phyloP scores from a whole-genome alignment of 2,888 invertebrate genomes.

The Heliconius charithonia region DNA sequence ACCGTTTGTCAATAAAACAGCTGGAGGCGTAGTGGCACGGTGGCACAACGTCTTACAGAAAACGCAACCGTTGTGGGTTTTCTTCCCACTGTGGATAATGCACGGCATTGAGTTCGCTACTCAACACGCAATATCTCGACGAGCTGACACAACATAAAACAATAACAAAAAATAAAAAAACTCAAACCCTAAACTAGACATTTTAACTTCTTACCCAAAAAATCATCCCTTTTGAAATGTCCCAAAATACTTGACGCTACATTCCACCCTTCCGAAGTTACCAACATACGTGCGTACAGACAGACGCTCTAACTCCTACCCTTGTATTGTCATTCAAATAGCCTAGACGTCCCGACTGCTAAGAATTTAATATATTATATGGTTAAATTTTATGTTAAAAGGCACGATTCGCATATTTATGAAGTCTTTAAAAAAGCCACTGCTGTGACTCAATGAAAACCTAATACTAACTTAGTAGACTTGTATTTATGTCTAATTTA shows the following conservation, averaged over 20 bases:
- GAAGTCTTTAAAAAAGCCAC: conserved; percentile 2
- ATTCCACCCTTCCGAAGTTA: conserved; percentile 32
- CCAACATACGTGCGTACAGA: conserved; percentile 25
- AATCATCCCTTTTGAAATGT: conserved; percentile 28
- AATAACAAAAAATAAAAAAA: too few species aligned
- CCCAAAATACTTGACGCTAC: conserved; percentile 33
- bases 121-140: too few species aligned
- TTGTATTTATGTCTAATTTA: neutral
- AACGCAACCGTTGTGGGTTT: too few species aligned
- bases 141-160: too few species aligned
- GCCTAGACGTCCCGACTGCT: conserved; percentile 60
- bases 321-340: conserved; percentile 75
- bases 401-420: conserved; percentile 39
- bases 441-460: neutral
- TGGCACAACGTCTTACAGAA: too few species aligned
- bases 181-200: neutral
- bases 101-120: too few species aligned
- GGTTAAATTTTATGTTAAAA: conserved; percentile 42
- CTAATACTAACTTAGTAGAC: neutral
- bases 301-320: conserved; percentile 29
- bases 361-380: conserved; percentile 76
- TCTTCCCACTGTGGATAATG: too few species aligned
- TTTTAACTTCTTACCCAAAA: conserved; percentile 15
- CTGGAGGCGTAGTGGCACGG: too few species aligned
- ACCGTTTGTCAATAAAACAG: too few species aligned